Conservation (phyloP, 1,140 invertebrate genomes). For the Zaprionus kolodkinae region DNA sequence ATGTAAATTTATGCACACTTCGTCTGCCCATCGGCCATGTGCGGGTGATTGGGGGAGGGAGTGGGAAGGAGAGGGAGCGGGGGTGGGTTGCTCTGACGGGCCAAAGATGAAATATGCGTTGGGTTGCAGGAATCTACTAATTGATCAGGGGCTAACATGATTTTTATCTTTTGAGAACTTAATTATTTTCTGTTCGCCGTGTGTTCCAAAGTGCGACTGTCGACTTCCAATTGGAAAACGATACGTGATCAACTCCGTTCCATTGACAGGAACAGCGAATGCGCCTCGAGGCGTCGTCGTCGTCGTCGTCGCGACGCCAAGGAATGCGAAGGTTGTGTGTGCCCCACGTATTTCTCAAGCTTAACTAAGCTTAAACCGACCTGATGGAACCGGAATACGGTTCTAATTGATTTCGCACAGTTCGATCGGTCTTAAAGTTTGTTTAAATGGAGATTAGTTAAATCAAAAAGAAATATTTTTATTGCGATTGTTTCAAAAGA, state of each 20-base stretch:
- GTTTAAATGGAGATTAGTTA: not conserved
- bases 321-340: slow-evolving; percentile 62
- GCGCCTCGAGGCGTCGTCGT: slow-evolving; percentile 30
- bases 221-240: slow-evolving; percentile 70
- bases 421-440: too few relatives aligned
- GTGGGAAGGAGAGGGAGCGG: slow-evolving; percentile 7
- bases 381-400: not conserved
- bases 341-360: not conserved
- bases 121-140: slow-evolving; percentile 78
- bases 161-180: slow-evolving; percentile 83
- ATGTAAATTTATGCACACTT: slow-evolving; percentile 78
- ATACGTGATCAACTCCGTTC: slow-evolving; percentile 49
- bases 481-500: too few relatives aligned
- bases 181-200: slow-evolving; percentile 77
- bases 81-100: not conserved
- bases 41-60: not conserved
- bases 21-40: slow-evolving; percentile 17
- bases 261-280: slow-evolving; percentile 40
- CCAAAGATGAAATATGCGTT: slow-evolving; percentile 79
- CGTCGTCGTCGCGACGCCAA: slow-evolving; percentile 44
- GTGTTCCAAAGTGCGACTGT: slow-evolving; percentile 44
- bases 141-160: slow-evolving; percentile 82
- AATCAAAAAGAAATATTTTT: too few relatives aligned
- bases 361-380: not conserved
- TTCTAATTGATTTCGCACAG: slow-evolving; percentile 1